A percentile compares a stretch with the other conserved stretches of the same genome.
Conservation (phyloP, 2,113 vertebrate genomes). For the Salvator merianae region DNA sequence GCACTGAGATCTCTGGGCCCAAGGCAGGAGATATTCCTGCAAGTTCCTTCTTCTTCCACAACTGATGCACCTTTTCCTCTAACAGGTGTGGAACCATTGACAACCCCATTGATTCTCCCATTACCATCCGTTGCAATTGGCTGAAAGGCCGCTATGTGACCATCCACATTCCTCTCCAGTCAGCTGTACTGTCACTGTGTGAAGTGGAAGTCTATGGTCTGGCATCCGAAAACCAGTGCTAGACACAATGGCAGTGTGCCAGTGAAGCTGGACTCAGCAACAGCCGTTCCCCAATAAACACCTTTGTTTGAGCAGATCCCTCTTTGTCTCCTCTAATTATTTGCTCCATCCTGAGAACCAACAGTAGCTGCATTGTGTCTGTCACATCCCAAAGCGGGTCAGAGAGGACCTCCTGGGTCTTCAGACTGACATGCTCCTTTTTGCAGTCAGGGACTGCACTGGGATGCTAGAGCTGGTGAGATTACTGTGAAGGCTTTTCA, state of each 20-base stretch:
- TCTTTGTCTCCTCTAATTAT: not conserved
- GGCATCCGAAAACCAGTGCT: not conserved
- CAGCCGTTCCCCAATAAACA: not conserved
- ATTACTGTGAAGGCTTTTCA: no score
- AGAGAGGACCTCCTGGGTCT: no score
- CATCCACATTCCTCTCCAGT: not conserved
- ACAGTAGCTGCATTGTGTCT: not conserved
- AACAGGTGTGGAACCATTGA: slow-evolving; percentile 6
- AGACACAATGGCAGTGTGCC: not conserved
- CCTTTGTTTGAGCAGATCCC: not conserved
- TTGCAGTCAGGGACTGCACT: no score
- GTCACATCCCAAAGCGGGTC: no score
- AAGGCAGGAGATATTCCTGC: no score
- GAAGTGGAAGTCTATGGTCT: not conserved
- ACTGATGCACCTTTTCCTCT: not conserved
- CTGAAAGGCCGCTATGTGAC: slow-evolving; percentile 13
- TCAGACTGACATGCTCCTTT: no score
- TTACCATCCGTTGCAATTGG: not conserved
- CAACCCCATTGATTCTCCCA: not conserved
- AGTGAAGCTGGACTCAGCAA: not conserved
- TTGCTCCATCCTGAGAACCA: not conserved
- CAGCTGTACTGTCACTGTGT: not conserved
- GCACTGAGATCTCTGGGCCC: no score
- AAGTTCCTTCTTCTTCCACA: no score
- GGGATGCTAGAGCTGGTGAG: no score